A percentile compares a stretch with the other conserved stretches of the same genome.
Conservation (phyloP, 2,888 invertebrate genomes). For the Patella caerulea region DNA sequence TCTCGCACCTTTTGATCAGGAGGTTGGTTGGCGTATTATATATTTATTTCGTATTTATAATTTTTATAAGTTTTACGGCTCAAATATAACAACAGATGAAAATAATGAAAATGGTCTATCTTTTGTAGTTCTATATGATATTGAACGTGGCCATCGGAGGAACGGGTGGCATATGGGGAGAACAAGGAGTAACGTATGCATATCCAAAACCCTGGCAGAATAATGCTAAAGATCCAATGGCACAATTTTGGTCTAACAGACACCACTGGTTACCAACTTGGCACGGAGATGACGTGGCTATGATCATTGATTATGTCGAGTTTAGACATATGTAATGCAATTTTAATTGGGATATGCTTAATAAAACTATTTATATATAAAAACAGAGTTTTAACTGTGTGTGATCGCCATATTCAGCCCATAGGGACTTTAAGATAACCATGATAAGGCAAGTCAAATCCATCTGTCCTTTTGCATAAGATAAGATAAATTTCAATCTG, state of each 20-base stretch:
- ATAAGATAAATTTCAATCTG: too few species aligned
- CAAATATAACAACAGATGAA: too few species aligned
- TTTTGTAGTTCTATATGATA: conserved; percentile 10
- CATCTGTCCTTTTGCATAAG: too few species aligned
- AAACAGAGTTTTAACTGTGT: too few species aligned
- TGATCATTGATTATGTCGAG: neutral
- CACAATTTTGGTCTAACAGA: neutral
- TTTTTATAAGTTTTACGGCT: too few species aligned
- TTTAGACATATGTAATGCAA: neutral
- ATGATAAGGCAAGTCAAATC: too few species aligned
- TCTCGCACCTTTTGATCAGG: neutral
- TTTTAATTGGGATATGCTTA: too few species aligned
- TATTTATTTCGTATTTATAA: too few species aligned
- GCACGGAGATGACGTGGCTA: conserved; percentile 8
- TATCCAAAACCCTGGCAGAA: conserved; percentile 14
- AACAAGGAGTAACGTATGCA: neutral
- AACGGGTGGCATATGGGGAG: neutral
- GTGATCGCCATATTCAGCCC: too few species aligned
- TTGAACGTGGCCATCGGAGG: conserved; percentile 8
- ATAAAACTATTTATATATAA: too few species aligned
- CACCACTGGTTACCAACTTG: neutral
- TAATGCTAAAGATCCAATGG: neutral
- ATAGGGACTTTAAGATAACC: too few species aligned
- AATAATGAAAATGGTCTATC: too few species aligned
- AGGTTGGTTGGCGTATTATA: neutral